These are phyloP conservation scores for Callionymus lyra DNA, from an alignment of 2,113 vertebrate species.

Conservation along the genomic window DNA sequence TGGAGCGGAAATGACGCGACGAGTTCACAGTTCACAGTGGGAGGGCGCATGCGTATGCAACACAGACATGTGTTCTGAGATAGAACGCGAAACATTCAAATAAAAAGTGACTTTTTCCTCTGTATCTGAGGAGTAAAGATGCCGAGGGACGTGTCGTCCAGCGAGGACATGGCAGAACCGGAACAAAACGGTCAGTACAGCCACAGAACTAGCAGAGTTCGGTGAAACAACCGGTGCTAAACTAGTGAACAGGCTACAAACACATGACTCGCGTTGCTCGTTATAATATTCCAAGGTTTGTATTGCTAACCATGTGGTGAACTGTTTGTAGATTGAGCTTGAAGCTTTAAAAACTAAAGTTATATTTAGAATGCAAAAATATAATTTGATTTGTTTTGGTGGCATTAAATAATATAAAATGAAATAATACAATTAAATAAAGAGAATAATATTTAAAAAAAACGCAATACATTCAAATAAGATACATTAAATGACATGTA, in stretches of 20 bases:
- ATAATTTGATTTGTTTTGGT: no score
- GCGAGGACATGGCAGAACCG: conserved; percentile 28
- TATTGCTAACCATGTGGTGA: background rate
- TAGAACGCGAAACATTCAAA: background rate
- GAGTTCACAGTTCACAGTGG: conserved; percentile 24
- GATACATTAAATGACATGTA: no score
- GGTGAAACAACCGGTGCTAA: background rate
- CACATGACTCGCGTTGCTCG: no score
- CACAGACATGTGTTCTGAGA: conserved; percentile 4
- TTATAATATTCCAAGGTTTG: background rate
- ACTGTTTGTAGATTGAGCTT: no score
- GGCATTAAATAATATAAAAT: no score
- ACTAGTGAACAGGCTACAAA: background rate
- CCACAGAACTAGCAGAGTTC: conserved; percentile 15
- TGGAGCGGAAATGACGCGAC: conserved; percentile 29
- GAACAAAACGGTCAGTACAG: background rate
- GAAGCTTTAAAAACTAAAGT: no score
- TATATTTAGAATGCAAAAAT: no score
- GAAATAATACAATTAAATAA: no score
- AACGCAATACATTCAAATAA: no score
- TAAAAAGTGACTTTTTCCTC: background rate
- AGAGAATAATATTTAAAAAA: no score
- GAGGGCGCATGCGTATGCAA: conserved; percentile 33
- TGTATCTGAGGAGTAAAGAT: conserved; percentile 17
- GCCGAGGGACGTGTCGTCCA: conserved; percentile 29